Percentiles rank a stretch among this genome's conserved stretches.
phyloP scores from a whole-genome alignment of 1,140 invertebrate species.

The Pogonomyrmex californicus region DNA sequence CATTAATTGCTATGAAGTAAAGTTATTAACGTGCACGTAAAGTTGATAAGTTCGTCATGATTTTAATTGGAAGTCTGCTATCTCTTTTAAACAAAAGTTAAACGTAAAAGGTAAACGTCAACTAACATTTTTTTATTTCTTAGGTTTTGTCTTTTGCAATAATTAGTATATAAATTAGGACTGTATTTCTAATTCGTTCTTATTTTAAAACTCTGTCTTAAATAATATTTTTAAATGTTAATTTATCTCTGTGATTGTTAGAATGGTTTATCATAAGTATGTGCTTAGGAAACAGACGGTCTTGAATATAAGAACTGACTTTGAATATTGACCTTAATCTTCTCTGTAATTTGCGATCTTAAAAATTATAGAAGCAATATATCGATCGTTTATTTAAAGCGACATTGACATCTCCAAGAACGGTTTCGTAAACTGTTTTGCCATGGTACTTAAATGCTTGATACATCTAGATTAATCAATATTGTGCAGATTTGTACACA shows the following conservation, averaged over 20 bases:
- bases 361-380: background rate
- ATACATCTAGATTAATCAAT: conserved; percentile 34
- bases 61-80: background rate
- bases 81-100: background rate
- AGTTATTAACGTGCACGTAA: background rate
- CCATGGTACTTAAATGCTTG: background rate
- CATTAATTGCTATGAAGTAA: conserved; percentile 3
- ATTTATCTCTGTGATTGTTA: too few relatives aligned
- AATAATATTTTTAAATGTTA: too few relatives aligned
- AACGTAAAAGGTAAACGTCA: background rate
- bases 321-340: background rate
- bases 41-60: background rate
- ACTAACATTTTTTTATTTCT: background rate
- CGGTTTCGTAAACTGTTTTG: background rate
- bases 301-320: too few relatives aligned
- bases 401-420: background rate
- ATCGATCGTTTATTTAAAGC: background rate
- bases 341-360: background rate
- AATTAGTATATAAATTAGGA: background rate
- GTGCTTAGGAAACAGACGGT: too few relatives aligned
- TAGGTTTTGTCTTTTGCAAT: background rate
- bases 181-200: background rate
- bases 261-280: too few relatives aligned
- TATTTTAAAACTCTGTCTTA: too few relatives aligned
- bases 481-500: background rate